Percentiles rank a stretch among this genome's conserved stretches.
phyloP scores from a whole-genome alignment of 2,888 invertebrate genomes.

The Campoletis raptor region DNA sequence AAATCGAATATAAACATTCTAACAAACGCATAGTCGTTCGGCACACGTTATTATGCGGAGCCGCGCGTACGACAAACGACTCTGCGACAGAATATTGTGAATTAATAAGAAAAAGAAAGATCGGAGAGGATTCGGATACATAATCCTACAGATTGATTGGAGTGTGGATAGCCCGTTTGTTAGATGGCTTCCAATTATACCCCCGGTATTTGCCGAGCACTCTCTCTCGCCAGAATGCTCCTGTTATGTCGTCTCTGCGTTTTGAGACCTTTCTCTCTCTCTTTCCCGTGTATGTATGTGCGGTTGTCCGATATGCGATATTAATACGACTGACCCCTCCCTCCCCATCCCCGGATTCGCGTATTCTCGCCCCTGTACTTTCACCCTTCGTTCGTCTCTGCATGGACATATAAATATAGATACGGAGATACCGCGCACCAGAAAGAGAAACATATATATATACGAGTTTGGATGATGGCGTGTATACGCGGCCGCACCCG shows the following conservation, averaged over 20 bases:
- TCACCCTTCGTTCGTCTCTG: constrained; percentile 42
- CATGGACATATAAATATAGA: background rate
- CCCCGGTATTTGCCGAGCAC: constrained; percentile 83
- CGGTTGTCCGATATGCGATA: constrained; percentile 83
- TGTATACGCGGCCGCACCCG: constrained; percentile 63
- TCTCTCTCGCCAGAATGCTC: constrained; percentile 80
- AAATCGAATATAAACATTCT: background rate
- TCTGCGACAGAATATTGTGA: background rate
- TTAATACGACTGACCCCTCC: constrained; percentile 82
- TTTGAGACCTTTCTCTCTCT: background rate
- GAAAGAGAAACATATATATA: constrained; percentile 5
- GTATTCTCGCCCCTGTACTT: constrained; percentile 59
- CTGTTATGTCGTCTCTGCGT: background rate
- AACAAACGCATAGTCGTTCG: background rate
- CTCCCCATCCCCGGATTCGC: constrained; percentile 71
- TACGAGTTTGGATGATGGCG: constrained; percentile 44
- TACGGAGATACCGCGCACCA: background rate
- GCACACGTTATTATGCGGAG: too few relatives aligned
- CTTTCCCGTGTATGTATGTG: constrained; percentile 67
- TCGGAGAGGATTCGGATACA: constrained; percentile 45
- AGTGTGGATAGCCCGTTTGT: constrained; percentile 80
- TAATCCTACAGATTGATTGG: constrained; percentile 82
- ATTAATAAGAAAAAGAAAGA: constrained; percentile 50
- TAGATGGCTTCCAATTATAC: constrained; percentile 84
- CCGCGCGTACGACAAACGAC: background rate